A percentile compares a stretch with the other conserved stretches of the same genome.
phyloP scores from a whole-genome alignment of 2,113 vertebrate genomes.

The Nyctereutes procyonoides region DNA sequence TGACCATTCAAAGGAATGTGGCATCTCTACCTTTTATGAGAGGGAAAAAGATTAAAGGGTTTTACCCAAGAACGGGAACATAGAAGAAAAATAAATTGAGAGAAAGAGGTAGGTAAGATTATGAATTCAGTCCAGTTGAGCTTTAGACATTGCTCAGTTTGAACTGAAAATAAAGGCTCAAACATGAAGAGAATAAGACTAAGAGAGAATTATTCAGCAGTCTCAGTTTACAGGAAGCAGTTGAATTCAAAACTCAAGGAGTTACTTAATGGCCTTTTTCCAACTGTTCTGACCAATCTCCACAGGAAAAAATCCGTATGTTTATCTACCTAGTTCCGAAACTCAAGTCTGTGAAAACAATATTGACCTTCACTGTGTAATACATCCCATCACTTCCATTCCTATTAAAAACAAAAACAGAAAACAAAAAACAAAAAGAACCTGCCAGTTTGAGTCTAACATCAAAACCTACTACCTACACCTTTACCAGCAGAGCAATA shows the following conservation, averaged over 20 bases:
- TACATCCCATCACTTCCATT: background rate
- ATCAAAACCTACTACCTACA: background rate
- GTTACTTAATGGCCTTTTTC: background rate
- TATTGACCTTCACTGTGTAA: background rate
- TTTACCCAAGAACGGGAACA: constrained; percentile 20
- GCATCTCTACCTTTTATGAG: background rate
- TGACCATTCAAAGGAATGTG: background rate
- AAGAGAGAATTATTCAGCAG: background rate
- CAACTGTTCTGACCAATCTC: background rate
- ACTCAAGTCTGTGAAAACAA: constrained; percentile 5
- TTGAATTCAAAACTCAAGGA: background rate
- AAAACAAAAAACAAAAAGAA: background rate
- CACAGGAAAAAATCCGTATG: background rate
- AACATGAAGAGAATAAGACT: background rate
- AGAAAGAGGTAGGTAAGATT: background rate
- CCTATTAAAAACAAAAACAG: background rate
- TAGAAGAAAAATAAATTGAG: background rate
- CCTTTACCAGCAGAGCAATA: background rate
- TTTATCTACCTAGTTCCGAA: background rate
- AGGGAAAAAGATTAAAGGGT: background rate
- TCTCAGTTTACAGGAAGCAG: background rate
- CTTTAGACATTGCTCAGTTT: background rate
- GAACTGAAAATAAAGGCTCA: constrained; percentile 28
- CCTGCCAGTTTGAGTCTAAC: background rate
- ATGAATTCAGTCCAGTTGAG: background rate